These are phyloP conservation scores for Tangara arthus DNA, from an alignment of 2,797 vertebrate species.

Conservation along the genomic window DNA sequence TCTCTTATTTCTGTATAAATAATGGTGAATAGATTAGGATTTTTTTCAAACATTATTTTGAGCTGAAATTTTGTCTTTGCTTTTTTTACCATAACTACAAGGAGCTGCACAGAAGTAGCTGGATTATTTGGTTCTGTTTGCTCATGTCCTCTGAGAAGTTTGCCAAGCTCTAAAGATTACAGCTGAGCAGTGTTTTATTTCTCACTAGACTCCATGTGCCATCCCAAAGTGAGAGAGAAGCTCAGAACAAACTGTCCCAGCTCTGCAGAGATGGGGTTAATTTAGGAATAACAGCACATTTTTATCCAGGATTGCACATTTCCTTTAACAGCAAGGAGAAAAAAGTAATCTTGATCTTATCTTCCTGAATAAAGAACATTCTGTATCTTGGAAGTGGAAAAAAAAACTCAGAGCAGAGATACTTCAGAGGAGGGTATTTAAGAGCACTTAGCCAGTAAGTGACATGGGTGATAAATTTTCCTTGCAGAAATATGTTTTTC, in stretches of 20 bases:
- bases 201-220: not conserved
- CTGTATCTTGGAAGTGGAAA: not conserved
- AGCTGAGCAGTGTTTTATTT: not conserved
- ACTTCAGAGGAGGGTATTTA: not conserved
- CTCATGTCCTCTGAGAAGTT: not conserved
- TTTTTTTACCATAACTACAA: not conserved
- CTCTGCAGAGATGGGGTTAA: fast-evolving
- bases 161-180: not conserved
- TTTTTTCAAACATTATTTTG: not conserved
- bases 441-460: not conserved
- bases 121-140: not conserved
- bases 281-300: not conserved
- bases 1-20: not conserved
- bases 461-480: not conserved
- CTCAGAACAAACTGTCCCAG: not conserved
- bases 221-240: not conserved
- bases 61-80: not conserved
- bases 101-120: not conserved
- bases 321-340: not conserved
- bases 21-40: not conserved
- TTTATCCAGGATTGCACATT: not conserved
- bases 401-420: not conserved
- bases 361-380: not conserved
- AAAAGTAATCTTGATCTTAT: not conserved
- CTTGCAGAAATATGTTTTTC: not conserved